These are phyloP conservation scores for Ptilorrhoa leucosticta DNA, from an alignment of 2,113 vertebrate species.

Conservation along the genomic window DNA sequence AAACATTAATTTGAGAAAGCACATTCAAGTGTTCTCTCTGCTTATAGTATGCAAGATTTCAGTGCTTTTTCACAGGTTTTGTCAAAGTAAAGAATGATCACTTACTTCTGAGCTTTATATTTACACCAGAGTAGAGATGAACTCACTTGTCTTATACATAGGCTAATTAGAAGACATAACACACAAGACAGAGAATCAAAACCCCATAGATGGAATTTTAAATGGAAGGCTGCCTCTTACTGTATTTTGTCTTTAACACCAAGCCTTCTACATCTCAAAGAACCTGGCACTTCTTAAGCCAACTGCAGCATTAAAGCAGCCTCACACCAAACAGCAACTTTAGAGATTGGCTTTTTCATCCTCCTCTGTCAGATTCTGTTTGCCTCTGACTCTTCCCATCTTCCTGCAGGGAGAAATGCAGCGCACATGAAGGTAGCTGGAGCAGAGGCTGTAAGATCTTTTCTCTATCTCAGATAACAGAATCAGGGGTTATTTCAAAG, in stretches of 20 bases:
- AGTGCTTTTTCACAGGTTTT: neutral
- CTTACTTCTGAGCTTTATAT: neutral
- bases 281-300: neutral
- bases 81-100: neutral
- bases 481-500: neutral
- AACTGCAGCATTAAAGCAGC: neutral
- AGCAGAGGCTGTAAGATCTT: neutral
- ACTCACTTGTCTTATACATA: neutral
- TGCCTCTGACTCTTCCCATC: neutral
- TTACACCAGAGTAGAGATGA: neutral
- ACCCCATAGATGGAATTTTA: neutral
- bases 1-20: neutral
- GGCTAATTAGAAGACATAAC: neutral
- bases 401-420: neutral
- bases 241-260: neutral
- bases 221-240: neutral
- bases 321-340: neutral
- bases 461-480: neutral
- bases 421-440: neutral
- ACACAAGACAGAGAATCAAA: neutral
- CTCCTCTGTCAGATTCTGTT: neutral
- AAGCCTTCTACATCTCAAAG: neutral
- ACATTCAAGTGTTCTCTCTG: neutral
- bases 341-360: slow-evolving; percentile 3
- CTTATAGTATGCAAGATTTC: neutral